Conservation (phyloP, 23 tunicate genomes). For the Phallusia fumigata region DNA sequence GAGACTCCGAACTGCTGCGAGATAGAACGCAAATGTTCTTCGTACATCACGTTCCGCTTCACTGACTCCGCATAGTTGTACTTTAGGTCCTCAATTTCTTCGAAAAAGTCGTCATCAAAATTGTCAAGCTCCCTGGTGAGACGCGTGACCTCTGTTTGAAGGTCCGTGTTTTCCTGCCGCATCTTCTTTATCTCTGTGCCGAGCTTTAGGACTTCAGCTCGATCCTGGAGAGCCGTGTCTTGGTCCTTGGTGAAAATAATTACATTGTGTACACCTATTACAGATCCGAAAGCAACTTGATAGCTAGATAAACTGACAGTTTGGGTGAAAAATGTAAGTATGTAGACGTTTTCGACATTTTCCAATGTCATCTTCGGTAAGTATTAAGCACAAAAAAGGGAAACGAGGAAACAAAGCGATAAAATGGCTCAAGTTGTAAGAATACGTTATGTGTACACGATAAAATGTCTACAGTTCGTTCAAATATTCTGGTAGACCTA, state of each 20-base stretch:
- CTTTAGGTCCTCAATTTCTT: slow-evolving; percentile 92
- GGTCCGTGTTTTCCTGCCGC: slow-evolving; percentile 30
- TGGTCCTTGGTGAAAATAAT: not conserved
- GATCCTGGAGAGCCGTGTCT: not conserved
- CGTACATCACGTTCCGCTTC: slow-evolving; percentile 79
- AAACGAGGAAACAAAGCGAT: too few species aligned
- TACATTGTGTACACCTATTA: too few species aligned
- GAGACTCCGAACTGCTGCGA: slow-evolving; percentile 69
- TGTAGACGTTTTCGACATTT: too few species aligned
- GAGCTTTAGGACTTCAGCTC: slow-evolving; percentile 29
- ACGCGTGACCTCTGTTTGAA: slow-evolving; percentile 27
- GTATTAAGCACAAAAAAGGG: too few species aligned
- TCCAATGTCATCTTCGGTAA: too few species aligned
- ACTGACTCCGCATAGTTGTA: slow-evolving; percentile 78
- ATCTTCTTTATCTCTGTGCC: slow-evolving; percentile 32
- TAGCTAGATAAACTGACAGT: too few species aligned
- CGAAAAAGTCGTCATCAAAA: slow-evolving; percentile 78
- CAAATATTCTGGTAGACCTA: too few species aligned
- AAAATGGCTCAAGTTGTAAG: too few species aligned
- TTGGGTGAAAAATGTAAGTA: too few species aligned
- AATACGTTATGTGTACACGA: too few species aligned
- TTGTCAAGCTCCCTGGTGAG: slow-evolving; percentile 56
- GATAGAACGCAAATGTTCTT: slow-evolving; percentile 59
- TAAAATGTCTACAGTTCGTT: too few species aligned
- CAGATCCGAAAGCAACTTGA: too few species aligned